Percentiles rank a stretch among this genome's conserved stretches.
Evolutionary conservation across 2,797 vertebrate species (phyloP).

Genomic region (Typhlichthys eigenmanni): DNA sequence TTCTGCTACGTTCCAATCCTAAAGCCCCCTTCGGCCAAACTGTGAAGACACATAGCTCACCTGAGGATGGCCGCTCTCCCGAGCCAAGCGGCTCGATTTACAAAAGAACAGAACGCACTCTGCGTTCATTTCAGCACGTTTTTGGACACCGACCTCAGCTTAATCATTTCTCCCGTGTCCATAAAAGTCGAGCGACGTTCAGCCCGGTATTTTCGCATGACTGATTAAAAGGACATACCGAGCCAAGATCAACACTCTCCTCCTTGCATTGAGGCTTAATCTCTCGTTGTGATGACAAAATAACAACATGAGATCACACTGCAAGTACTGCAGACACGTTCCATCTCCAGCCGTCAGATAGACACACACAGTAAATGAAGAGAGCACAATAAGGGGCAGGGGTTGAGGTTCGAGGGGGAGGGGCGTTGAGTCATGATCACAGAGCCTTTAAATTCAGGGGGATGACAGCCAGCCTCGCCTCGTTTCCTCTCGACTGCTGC

Average conservation of each 20-base stretch:
- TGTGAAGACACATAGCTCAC: slow-evolving; percentile 42
- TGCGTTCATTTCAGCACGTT: slow-evolving; percentile 18
- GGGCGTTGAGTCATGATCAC: slow-evolving; percentile 43
- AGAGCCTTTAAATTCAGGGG: slow-evolving; percentile 39
- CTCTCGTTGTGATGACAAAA: background rate
- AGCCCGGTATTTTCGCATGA: background rate
- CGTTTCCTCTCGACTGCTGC: slow-evolving; percentile 36
- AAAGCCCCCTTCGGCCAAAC: slow-evolving; percentile 33
- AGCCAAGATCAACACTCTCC: background rate
- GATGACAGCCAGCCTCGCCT: slow-evolving; percentile 31
- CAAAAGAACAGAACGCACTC: slow-evolving; percentile 10
- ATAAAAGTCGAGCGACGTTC: slow-evolving; percentile 26
- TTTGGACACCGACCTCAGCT: background rate
- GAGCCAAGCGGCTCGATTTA: slow-evolving; percentile 12
- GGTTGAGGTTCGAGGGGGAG: background rate
- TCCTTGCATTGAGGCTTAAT: slow-evolving; percentile 4
- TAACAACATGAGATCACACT: background rate
- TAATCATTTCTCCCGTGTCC: background rate
- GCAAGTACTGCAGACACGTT: background rate
- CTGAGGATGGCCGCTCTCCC: slow-evolving; percentile 14
- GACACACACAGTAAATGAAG: background rate
- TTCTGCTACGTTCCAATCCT: slow-evolving; percentile 16
- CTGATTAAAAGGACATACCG: slow-evolving; percentile 3
- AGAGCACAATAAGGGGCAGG: background rate
- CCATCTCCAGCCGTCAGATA: background rate